A percentile compares a stretch with the other conserved stretches of the same genome.
Evolutionary conservation across 2,113 vertebrate genomes (phyloP).

Genomic region (Bettongia penicillata): DNA sequence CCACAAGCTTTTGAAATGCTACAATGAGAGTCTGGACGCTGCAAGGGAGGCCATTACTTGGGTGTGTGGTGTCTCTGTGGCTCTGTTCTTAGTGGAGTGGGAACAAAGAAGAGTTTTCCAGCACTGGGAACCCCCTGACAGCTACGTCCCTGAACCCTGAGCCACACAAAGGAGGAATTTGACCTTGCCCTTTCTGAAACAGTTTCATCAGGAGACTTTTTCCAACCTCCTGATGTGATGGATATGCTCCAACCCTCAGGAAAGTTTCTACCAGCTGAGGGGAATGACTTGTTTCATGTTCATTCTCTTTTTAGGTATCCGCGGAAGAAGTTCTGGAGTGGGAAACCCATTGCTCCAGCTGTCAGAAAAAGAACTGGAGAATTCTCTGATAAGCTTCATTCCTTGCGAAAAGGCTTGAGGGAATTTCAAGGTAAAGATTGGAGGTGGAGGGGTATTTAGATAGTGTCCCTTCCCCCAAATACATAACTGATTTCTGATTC

Average conservation of each 20-base stretch:
- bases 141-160: not conserved
- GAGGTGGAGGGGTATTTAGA: no score
- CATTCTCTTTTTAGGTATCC: conserved; percentile 61
- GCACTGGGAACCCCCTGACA: not conserved
- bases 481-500: not conserved
- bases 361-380: conserved; percentile 67
- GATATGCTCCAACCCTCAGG: not conserved
- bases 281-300: not conserved
- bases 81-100: not conserved
- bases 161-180: not conserved
- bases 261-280: not conserved
- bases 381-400: conserved; percentile 71
- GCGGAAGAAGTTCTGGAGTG: conserved; percentile 74
- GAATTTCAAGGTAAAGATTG: conserved; percentile 71
- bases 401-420: conserved; percentile 70
- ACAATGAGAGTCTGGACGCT: not conserved
- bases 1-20: not conserved
- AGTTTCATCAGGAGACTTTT: not conserved
- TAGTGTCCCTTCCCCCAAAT: not conserved
- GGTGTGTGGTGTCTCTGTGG: not conserved
- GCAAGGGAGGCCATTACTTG: not conserved
- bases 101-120: not conserved
- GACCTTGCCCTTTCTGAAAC: not conserved
- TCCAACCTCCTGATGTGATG: not conserved
- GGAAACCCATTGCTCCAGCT: conserved; percentile 65